These are phyloP conservation scores for Aphidius ervi DNA, from an alignment of 1,140 invertebrate genomes.

Conservation along the genomic window DNA sequence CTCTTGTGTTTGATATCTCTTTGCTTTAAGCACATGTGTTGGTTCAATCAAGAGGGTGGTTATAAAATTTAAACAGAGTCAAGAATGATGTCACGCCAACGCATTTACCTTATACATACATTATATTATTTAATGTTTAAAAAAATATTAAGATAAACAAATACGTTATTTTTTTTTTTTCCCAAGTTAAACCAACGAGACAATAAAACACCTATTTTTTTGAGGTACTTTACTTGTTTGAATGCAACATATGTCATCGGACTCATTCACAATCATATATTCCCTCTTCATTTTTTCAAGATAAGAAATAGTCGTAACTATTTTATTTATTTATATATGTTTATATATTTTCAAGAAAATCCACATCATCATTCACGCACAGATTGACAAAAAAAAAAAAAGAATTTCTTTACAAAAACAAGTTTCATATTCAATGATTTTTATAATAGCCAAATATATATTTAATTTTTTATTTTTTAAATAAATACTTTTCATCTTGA, in stretches of 20 bases:
- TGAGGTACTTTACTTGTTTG: not conserved
- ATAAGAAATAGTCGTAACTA: not conserved
- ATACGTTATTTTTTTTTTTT: not conserved
- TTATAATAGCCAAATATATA: not conserved
- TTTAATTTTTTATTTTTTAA: not conserved
- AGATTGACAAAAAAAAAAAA: too few relatives aligned
- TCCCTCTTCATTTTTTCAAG: too few relatives aligned
- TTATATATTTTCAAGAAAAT: too few relatives aligned
- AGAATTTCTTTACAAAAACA: not conserved
- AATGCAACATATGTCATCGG: constrained; percentile 19
- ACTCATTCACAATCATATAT: constrained; percentile 16
- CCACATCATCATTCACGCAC: too few relatives aligned
- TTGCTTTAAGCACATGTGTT: too few relatives aligned
- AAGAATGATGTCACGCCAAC: constrained; percentile 34
- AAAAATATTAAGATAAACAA: not conserved
- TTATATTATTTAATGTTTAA: not conserved
- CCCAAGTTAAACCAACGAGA: not conserved
- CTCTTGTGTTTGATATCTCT: too few relatives aligned
- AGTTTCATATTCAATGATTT: not conserved
- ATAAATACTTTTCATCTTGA: not conserved
- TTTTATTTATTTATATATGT: not conserved
- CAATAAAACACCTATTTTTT: constrained; percentile 21
- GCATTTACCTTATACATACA: not conserved
- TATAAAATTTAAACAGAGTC: constrained; percentile 9
- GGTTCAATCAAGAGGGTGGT: not conserved